Evolutionary conservation across 2,888 invertebrate genomes (phyloP), one percentile per base, ranked within the genome.

Genomic region (Eilema sororculum): DNA sequence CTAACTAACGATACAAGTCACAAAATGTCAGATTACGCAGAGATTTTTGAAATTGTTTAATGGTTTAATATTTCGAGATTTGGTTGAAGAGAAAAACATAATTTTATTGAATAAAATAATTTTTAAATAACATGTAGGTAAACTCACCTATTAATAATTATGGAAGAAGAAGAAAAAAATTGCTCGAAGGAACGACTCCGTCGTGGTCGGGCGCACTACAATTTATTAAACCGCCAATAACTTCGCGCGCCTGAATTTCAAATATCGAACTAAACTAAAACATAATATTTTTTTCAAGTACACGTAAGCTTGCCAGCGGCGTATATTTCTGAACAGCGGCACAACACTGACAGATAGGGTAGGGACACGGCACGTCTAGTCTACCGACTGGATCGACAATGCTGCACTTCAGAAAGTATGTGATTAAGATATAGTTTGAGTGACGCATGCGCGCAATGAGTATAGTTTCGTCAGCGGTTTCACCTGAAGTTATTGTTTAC

Each of bases 241-340:
- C 70, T 72, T 74, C 72, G 67, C 67, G 30, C 52, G 68, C 79
- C 74, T 72, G 73, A 68, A 59, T 83, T 83, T 65, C 65, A 73
- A 79, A 80, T 60, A 80, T 84, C 79, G 82, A 86, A 85, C 85
- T 86, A 78, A 86, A 85, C 85, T 86, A 78, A 78, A 80, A 71
- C 60, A 74, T 68, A 57, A 86, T 81, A 82, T 84, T 87, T 89
- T 84, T 83, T 82, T 63, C 82, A 84, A 88, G 84, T 85, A 84
- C 82, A 79, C 85, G 87, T 89, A 88, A 86, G 84, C 80, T 81
- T 78, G 67, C 69, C 56, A 76, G 81, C 93, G 91, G 91, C 93
- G 91, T 93, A 90, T 93, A 88, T 91, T 90, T 86, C 86, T 88
- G 90, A 91, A 85, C 81, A 84, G 78, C 89, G 83, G 86, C 84